Conservation (phyloP, 1,140 invertebrate species). For the Sycophila sp. region DNA sequence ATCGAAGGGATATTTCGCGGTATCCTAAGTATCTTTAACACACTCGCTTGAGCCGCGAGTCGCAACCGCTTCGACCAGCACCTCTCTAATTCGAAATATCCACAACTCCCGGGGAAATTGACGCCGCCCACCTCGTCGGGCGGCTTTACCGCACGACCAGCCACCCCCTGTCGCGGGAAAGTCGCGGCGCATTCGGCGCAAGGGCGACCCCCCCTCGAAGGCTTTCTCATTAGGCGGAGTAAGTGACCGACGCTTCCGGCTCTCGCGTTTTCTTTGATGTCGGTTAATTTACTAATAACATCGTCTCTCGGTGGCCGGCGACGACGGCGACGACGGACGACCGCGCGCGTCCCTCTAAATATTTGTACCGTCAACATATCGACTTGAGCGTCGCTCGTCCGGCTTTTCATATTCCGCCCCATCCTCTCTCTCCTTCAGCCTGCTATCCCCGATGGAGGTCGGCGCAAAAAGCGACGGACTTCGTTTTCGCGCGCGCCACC, state of each 20-base stretch:
- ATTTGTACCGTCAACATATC: conserved; percentile 40
- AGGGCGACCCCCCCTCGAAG: too few species aligned
- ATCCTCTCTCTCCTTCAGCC: background rate
- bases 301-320: conserved; percentile 3
- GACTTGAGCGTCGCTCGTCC: conserved; percentile 1
- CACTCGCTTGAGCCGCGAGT: too few species aligned
- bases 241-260: conserved; percentile 15
- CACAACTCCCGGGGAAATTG: background rate
- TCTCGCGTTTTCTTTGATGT: conserved; percentile 37
- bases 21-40: too few species aligned
- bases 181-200: background rate
- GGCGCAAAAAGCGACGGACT: background rate
- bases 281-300: conserved; percentile 41
- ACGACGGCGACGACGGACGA: background rate
- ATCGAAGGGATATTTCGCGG: too few species aligned
- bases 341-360: conserved; percentile 30
- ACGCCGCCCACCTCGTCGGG: too few species aligned
- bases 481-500: background rate
- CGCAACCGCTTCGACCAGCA: too few species aligned
- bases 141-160: background rate
- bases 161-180: background rate
- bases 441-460: background rate
- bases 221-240: conserved; percentile 35
- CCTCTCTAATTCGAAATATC: background rate
- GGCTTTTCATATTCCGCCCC: conserved; percentile 8